Base-by-base conservation (phyloP, 2,797 vertebrate species). In the Bufotes viridis region DNA sequence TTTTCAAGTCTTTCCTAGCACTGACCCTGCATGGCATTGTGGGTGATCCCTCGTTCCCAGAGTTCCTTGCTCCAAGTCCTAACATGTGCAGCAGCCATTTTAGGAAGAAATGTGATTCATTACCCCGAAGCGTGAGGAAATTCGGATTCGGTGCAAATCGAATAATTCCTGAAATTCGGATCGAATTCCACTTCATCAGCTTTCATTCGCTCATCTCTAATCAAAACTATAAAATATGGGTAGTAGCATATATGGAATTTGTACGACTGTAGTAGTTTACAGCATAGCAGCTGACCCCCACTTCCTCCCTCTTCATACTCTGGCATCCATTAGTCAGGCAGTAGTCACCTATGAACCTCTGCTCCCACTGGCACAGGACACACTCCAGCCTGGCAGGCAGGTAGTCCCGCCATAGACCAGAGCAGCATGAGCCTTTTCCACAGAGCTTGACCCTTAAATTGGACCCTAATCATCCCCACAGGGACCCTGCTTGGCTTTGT, bases 391-490 rank as follows among this genome's bases (percentile, higher is more conserved):
- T 91, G 91, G 92, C 81, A 92, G 91, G 92, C 92, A 94, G 95
- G 95, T 93, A 91, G 90, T 82, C n/a, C 20, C 49, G 18, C n/a
- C 87, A 93, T 92, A 87, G 94, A 94, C 92, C 91, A 86, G 67
- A 94, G 88, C 94, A 92, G 93, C 91, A 87, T 91, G 90, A 91
- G 93, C 88, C 91, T 91, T 94, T 95, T 92, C 93, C 88, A 91
- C 90, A 91, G 86, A 90, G 86, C 65, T 90, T 94, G 94, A 95
- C 94, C 94, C 92, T 93, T 94, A 93, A 93, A 95, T 93, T 93
- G 92, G 91, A 85, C 91, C 92, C 92, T 94, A 94, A 91, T 91
- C 90, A 87, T 92, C 91, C 91, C 92, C 82, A 87, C 72, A 63
- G 92, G 93, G 91, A 87, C 74, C 74, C 74, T 87, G 90, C 80